Conservation (phyloP, 2,113 vertebrate genomes). For the Colistium nudipinnis region DNA sequence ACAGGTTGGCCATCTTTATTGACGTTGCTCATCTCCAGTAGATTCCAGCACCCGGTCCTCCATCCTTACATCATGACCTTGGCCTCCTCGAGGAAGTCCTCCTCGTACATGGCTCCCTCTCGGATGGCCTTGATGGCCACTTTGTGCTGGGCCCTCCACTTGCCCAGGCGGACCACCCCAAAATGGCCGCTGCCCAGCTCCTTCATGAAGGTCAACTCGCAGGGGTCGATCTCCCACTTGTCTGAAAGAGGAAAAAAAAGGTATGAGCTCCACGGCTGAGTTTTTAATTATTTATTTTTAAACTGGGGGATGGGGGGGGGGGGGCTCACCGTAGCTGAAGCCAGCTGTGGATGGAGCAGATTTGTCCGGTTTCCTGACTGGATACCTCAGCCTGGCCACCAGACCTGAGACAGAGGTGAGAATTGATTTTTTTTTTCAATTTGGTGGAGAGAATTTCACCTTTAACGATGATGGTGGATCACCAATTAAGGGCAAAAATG, state of each 20-base stretch:
- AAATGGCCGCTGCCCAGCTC: constrained; percentile 93
- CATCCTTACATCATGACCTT: constrained; percentile 94
- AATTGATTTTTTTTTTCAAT: no score
- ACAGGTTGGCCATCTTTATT: no score
- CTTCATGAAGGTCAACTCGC: constrained; percentile 93
- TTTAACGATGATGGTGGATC: no score
- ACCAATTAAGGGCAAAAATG: no score
- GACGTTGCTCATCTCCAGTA: no score
- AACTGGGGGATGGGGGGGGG: not conserved
- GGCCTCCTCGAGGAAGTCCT: constrained; percentile 97
- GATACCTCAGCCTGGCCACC: constrained; percentile 89
- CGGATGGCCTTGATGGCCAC: constrained; percentile 97
- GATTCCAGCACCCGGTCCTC: not conserved
- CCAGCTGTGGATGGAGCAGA: constrained; percentile 90
- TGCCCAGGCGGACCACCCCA: constrained; percentile 90
- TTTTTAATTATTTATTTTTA: not conserved
- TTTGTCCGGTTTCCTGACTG: constrained; percentile 84
- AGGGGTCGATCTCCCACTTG: constrained; percentile 87
- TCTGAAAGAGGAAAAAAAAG: constrained; percentile 26
- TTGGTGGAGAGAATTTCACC: no score
- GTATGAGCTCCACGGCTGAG: not conserved
- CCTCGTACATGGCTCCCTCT: constrained; percentile 93
- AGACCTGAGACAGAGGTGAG: constrained; percentile 81
- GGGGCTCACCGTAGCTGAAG: constrained; percentile 91
- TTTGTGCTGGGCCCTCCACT: constrained; percentile 91